Evolutionary conservation across 2,888 invertebrate species (phyloP), one percentile per base, ranked within the genome.

Genomic region (Scaptomyza tumidula): DNA sequence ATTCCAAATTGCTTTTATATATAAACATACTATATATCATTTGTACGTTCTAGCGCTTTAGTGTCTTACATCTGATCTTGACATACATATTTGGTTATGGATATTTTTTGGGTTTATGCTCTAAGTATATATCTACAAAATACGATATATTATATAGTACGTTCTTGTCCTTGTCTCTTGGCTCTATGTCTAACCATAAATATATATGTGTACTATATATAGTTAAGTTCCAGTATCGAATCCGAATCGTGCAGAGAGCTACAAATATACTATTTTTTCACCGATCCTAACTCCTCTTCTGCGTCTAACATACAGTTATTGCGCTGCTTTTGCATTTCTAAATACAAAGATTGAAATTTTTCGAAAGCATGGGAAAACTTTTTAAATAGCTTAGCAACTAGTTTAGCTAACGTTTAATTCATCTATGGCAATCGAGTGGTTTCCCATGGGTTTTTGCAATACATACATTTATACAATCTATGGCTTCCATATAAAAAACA

Each of bases 241-340:
- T 7, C 39, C 39, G 31, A 24, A 39, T 7, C 39, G 24, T 49
- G 33, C 72, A 65, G 61, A 65, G 65, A 76, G 44, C 50, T 45
- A 33, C 9, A 33, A 11, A 48, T 3, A 54, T 16, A n/a, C 33
- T 41, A 24, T 5, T 41, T 0, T 41, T 43, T 14, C 14, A 55
- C 29, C 44, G 44, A 56, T 56, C 29, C 48, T 70, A 62, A 75
- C 50, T 56, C 58, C 67, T 48, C 41, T 71, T 67, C 69, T 86
- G 83, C 83, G 88, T 86, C 83, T 83, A 83, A 83, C 88, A 88
- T 68, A 50, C 71, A 83, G 84, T 86, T 74, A 70, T 44, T 73
- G 74, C 71, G 68, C 70, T 56, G 50, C 78, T 80, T 82, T 45
- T 33, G 54, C 39, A 55, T 53, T 49, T 55, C 46, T 3, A 29